Evolutionary conservation across 2,888 invertebrate genomes (phyloP).

Genomic region (Protophormia terraenovae): DNA sequence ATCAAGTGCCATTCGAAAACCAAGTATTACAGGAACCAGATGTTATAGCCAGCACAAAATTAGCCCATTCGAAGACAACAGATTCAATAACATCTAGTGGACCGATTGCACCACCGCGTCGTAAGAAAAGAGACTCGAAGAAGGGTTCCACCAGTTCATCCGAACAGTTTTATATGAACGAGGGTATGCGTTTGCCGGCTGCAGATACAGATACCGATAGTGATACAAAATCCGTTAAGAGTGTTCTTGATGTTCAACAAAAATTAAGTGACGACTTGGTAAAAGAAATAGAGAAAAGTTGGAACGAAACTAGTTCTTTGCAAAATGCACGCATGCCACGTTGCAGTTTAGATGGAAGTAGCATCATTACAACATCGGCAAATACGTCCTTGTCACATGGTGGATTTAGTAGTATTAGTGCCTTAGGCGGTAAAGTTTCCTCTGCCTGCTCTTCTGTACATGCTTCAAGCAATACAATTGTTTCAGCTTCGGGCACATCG

Average conservation of each 20-base stretch:
- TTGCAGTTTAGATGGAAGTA: constrained; percentile 51
- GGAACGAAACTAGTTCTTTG: constrained; percentile 82
- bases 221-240: constrained; percentile 78
- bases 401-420: constrained; percentile 64
- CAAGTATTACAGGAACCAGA: constrained; percentile 87
- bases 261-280: constrained; percentile 79
- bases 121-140: constrained; percentile 85
- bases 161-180: constrained; percentile 80
- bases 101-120: constrained; percentile 90
- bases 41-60: constrained; percentile 95
- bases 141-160: constrained; percentile 80
- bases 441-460: constrained; percentile 54
- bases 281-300: constrained; percentile 90
- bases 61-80: constrained; percentile 82
- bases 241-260: constrained; percentile 78
- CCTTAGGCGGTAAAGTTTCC: constrained; percentile 70
- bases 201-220: constrained; percentile 77
- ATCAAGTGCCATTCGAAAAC: constrained; percentile 64
- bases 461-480: constrained; percentile 76
- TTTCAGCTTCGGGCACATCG: constrained; percentile 72
- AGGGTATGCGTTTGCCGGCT: constrained; percentile 76
- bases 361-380: constrained; percentile 47
- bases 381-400: constrained; percentile 37
- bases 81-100: constrained; percentile 81
- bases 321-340: constrained; percentile 53